Evolutionary conservation across 1,140 invertebrate species (phyloP).

Genomic region (Tetramorium alpestre): DNA sequence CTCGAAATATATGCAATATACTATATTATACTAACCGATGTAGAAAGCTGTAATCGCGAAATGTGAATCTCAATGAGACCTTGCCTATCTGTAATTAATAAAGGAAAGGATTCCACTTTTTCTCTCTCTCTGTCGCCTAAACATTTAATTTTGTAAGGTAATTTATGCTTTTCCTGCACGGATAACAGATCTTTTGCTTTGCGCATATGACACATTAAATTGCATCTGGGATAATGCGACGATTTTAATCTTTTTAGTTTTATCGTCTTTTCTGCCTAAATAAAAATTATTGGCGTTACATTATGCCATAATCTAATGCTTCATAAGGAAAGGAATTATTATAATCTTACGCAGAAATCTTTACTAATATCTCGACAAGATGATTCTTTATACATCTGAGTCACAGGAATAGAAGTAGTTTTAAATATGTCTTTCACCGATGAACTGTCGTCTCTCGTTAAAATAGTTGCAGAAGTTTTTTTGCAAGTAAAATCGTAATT

Average conservation of each 20-base stretch:
- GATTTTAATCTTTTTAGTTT: conserved; percentile 25
- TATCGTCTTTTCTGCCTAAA: conserved; percentile 26
- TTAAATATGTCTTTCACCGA: neutral
- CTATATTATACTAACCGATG: conserved; percentile 73
- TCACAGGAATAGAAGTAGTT: neutral
- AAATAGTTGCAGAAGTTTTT: neutral
- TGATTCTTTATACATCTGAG: neutral
- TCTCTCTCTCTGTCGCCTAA: neutral
- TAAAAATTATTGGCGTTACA: neutral
- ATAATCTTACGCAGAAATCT: conserved; percentile 21
- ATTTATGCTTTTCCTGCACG: neutral
- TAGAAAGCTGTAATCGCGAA: conserved; percentile 74
- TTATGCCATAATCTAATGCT: neutral
- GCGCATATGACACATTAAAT: conserved; percentile 29
- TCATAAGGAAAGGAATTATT: neutral
- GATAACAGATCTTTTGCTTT: neutral
- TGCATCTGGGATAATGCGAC: neutral
- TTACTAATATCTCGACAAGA: conserved; percentile 17
- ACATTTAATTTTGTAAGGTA: conserved; percentile 45
- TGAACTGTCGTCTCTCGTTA: neutral
- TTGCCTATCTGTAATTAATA: conserved; percentile 69
- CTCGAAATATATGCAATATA: conserved; percentile 31
- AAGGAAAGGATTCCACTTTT: conserved; percentile 23
- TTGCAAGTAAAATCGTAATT: neutral
- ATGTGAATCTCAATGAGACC: conserved; percentile 80